phyloP scores from a whole-genome alignment of 2,888 invertebrate genomes.

The Pteria penguin region DNA sequence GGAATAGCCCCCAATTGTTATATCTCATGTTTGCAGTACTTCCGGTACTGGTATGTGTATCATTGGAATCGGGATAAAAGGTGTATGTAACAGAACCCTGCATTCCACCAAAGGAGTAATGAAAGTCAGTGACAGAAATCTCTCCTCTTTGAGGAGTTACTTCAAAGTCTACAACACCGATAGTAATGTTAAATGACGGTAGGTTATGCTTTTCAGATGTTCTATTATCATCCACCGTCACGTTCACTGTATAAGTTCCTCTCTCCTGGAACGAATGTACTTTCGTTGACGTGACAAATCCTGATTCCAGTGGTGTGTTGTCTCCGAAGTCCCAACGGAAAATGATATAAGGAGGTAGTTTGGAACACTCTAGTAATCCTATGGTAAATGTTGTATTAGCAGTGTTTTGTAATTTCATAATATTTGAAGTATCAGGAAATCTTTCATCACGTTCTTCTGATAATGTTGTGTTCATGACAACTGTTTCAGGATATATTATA shows the following conservation, averaged over 20 bases:
- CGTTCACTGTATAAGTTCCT: background rate
- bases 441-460: background rate
- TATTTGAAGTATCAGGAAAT: background rate
- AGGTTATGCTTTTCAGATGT: background rate
- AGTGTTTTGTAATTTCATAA: background rate
- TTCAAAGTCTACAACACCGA: slow-evolving; percentile 22
- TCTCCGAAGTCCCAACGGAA: slow-evolving; percentile 32
- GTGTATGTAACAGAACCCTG: slow-evolving; percentile 3
- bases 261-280: slow-evolving; percentile 4
- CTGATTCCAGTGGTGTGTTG: background rate
- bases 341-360: slow-evolving; percentile 10
- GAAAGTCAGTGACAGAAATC: background rate
- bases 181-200: background rate
- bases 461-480: slow-evolving; percentile 8
- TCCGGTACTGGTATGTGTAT: background rate
- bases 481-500: background rate
- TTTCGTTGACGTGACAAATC: background rate
- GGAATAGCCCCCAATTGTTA: slow-evolving; percentile 12
- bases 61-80: slow-evolving; percentile 3
- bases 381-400: slow-evolving; percentile 7
- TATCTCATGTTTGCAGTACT: background rate
- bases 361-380: slow-evolving; percentile 15
- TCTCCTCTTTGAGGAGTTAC: slow-evolving; percentile 4
- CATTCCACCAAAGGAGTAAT: slow-evolving; percentile 16
- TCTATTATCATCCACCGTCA: background rate